Evolutionary conservation across 2,888 invertebrate genomes (phyloP).

Genomic region (Campopleginae sp.): DNA sequence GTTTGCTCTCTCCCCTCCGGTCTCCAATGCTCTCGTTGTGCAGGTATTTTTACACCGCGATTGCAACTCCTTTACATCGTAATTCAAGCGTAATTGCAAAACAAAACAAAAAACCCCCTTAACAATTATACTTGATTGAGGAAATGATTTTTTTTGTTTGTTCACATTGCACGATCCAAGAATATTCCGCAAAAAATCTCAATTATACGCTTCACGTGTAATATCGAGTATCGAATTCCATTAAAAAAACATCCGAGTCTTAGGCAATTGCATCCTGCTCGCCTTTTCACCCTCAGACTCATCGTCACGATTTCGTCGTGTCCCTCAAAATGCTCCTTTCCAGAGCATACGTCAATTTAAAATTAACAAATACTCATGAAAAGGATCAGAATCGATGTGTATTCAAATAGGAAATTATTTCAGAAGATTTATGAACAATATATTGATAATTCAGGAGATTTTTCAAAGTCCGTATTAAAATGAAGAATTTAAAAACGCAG

Average conservation of each 20-base stretch:
- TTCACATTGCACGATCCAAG: neutral
- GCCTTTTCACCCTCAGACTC: neutral
- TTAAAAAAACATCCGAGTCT: neutral
- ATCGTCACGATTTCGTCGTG: neutral
- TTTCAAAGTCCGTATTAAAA: neutral
- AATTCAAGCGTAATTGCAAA: neutral
- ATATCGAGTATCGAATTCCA: neutral
- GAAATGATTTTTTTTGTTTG: neutral
- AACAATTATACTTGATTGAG: slow-evolving; percentile 19
- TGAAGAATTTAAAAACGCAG: neutral
- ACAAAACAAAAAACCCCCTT: neutral
- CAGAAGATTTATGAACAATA: neutral
- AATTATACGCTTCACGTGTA: neutral
- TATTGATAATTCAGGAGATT: neutral
- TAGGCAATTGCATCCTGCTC: neutral
- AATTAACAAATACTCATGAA: neutral
- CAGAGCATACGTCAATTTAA: neutral
- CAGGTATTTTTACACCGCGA: slow-evolving; percentile 24
- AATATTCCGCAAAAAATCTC: neutral
- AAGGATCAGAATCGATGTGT: neutral
- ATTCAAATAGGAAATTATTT: neutral
- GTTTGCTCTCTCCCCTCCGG: slow-evolving; percentile 38
- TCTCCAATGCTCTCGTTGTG: neutral
- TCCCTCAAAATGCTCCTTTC: neutral
- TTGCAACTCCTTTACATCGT: slow-evolving; percentile 13